Base-by-base conservation (phyloP, 1,140 invertebrate species). In the Pissodes strobi region DNA sequence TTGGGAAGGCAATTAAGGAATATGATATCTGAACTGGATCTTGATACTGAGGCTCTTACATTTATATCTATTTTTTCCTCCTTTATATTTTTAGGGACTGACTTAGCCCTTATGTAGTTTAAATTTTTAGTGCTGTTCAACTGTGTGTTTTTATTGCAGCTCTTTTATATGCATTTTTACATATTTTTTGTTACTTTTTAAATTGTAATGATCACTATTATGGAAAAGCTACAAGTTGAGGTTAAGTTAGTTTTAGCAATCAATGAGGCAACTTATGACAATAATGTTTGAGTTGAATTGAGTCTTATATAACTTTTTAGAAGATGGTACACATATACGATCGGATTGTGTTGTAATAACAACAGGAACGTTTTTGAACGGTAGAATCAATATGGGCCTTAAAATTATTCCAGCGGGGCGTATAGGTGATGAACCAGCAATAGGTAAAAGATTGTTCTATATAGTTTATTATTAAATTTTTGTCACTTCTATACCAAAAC, bases 351-450 rank as follows among this genome's bases (percentile, higher is more conserved):
- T 96, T 19, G 84, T 97, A 2, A 85, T 97, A 66, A 95, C 95
- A 22, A 95, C 94, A 0, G 95, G 95, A 12, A 97, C 95, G n/a
- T 97, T 97, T 82, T 80, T 97, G 17, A 85, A 91, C 61, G 95
- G 90, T 1, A 85, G 89, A 74, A 96, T 97, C 41, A 94, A 93
- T 78, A 91, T 94, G 67, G 95, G 95, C 10, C 77, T 91, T 51
- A 86, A 91, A 59, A 81, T 83, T 13, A 82, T 79, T 61, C 90
- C 92, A n/a, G 94, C 94, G 59, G 95, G 95, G 2, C 79, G 95
- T 68, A 82, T 95, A 2, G 92, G 90, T 6, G 95, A 97, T 79
- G 84, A 85, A 66, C 87, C 94, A 1, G 84, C 94, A 1, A 86
- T 94, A 69, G 92, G 72, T 69, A 64, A 48, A 30, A 10, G n/a